Evolutionary conservation across 2,797 vertebrate genomes (phyloP).

Genomic region (Propithecus perrieri): DNA sequence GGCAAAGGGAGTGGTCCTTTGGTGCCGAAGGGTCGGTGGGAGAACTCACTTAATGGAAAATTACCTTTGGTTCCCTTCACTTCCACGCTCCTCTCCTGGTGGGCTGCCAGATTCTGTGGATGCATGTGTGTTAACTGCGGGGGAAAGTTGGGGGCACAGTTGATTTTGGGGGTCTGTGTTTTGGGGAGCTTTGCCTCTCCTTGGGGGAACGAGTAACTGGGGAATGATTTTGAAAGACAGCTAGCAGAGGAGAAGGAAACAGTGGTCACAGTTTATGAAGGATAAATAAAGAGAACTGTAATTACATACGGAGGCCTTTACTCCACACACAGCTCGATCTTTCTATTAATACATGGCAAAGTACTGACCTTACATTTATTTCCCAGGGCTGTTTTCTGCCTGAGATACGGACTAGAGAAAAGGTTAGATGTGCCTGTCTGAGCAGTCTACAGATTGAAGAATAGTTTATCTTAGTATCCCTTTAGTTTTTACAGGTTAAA

Average conservation of each 20-base stretch:
- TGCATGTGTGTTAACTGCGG: background rate
- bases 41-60: conserved; percentile 17
- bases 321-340: background rate
- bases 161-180: background rate
- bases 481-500: background rate
- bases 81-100: background rate
- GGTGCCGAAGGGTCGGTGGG: background rate
- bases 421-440: background rate
- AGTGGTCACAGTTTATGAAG: background rate
- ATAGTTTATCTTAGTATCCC: background rate
- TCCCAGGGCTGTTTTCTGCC: background rate
- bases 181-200: background rate
- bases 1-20: background rate
- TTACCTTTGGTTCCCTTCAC: background rate
- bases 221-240: background rate
- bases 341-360: no score
- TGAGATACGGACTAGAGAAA: background rate
- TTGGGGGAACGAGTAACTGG: background rate
- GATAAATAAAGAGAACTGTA: background rate
- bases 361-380: background rate
- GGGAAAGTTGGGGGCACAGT: background rate
- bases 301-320: background rate
- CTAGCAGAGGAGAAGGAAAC: background rate
- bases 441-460: background rate
- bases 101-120: background rate